Evolutionary conservation across 2,888 invertebrate species (phyloP).

Genomic region (Maniola hyperantus): DNA sequence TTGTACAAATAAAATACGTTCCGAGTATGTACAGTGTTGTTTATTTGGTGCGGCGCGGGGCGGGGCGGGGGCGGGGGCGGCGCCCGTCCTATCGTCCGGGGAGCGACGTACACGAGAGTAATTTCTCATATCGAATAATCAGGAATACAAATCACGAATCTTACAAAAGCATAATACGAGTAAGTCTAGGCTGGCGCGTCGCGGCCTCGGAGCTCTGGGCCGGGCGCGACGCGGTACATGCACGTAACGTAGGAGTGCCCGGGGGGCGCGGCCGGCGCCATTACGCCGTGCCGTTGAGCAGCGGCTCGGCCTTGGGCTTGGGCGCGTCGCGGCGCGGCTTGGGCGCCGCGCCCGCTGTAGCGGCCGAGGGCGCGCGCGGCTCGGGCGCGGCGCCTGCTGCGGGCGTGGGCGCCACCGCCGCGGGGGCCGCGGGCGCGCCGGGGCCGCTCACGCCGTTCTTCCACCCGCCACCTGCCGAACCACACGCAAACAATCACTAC

Average conservation of each 20-base stretch:
- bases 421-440: constrained; percentile 38
- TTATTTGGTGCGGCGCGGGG: constrained; percentile 52
- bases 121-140: constrained; percentile 76
- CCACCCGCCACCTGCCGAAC: constrained; percentile 70
- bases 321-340: constrained; percentile 68
- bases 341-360: too few relatives aligned
- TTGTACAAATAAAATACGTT: constrained; percentile 69
- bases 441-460: constrained; percentile 63
- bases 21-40: constrained; percentile 81
- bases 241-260: constrained; percentile 25
- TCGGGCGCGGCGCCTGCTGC: constrained; percentile 50
- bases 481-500: constrained; percentile 23
- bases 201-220: constrained; percentile 41
- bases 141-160: constrained; percentile 82
- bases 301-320: constrained; percentile 83
- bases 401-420: constrained; percentile 48
- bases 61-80: constrained; percentile 41
- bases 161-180: constrained; percentile 81
- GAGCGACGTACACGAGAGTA: constrained; percentile 71
- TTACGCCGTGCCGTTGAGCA: constrained; percentile 86
- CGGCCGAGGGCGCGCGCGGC: constrained; percentile 38
- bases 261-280: constrained; percentile 39
- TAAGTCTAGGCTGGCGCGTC: constrained; percentile 54
- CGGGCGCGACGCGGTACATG: constrained; percentile 21
- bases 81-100: constrained; percentile 64